phyloP scores from a whole-genome alignment of 2,797 vertebrate genomes.

The Phalloptychus januarius region DNA sequence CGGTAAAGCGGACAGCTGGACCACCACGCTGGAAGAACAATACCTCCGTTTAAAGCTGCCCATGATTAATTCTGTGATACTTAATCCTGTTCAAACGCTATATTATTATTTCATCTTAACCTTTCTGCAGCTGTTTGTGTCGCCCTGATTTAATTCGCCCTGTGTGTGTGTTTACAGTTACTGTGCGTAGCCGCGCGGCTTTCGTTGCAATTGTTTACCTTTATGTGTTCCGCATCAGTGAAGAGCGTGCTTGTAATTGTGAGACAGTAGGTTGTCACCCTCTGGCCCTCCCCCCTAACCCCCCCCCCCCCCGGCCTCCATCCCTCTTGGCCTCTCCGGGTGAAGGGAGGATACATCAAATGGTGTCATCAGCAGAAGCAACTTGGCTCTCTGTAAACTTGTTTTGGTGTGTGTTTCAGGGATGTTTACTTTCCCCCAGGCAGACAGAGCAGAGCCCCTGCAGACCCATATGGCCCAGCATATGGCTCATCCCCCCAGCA shows the following conservation, averaged over 20 bases:
- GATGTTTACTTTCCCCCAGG: constrained; percentile 70
- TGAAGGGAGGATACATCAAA: constrained; percentile 51
- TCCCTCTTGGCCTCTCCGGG: constrained; percentile 18
- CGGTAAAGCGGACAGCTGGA: background rate
- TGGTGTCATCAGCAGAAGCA: constrained; percentile 40
- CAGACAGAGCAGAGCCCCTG: constrained; percentile 61
- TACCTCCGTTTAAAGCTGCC: background rate
- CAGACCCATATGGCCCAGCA: constrained; percentile 72
- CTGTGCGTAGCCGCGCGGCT: constrained; percentile 5
- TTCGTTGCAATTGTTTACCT: background rate
- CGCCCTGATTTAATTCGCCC: constrained; percentile 14
- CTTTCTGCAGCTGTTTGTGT: constrained; percentile 7
- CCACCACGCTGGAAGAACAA: constrained; percentile 1
- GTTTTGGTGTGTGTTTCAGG: constrained; percentile 58
- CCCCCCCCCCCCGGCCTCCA: background rate
- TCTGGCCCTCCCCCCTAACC: constrained; percentile 24
- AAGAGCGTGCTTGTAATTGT: constrained; percentile 37
- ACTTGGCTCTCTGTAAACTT: constrained; percentile 44
- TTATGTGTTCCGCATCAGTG: constrained; percentile 16
- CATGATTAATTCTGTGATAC: constrained; percentile 9
- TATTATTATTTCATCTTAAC: constrained; percentile 18
- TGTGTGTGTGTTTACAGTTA: constrained; percentile 12
- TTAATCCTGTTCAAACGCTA: constrained; percentile 10
- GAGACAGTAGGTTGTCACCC: constrained; percentile 42
- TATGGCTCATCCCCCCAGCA: constrained; percentile 59